Conservation (phyloP, 2,797 vertebrate species). For the Poeciliopsis turneri region DNA sequence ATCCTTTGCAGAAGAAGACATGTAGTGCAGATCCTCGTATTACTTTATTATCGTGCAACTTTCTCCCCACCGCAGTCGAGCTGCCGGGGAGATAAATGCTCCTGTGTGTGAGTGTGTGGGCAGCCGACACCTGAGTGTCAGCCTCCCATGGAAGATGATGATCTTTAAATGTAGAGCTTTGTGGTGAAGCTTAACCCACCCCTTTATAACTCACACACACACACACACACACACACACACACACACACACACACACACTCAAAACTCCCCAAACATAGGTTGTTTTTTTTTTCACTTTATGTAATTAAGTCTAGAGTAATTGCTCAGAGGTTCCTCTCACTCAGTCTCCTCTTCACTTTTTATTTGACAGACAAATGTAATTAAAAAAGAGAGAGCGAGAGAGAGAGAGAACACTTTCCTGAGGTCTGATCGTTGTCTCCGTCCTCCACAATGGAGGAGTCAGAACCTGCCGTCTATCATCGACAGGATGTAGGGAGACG, state of each 20-base stretch:
- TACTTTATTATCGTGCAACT: neutral
- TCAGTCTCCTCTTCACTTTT: conserved; percentile 23
- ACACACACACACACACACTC: conserved; percentile 1
- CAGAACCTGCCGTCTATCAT: conserved; percentile 40
- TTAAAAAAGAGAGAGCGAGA: conserved; percentile 51
- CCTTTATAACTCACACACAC: conserved; percentile 3
- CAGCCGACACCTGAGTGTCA: conserved; percentile 29
- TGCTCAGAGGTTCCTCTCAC: conserved; percentile 53
- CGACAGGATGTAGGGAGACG: conserved; percentile 17
- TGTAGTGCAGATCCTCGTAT: conserved; percentile 17
- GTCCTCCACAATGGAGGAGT: conserved; percentile 47
- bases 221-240: neutral
- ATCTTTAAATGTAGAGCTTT: conserved; percentile 33
- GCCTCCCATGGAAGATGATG: conserved; percentile 13
- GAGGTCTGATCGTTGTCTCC: conserved; percentile 63
- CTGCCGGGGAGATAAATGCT: conserved; percentile 32
- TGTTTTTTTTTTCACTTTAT: conserved; percentile 36
- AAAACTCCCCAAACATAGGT: conserved; percentile 19
- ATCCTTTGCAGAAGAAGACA: neutral
- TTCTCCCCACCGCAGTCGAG: conserved; percentile 13
- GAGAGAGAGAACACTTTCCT: conserved; percentile 15
- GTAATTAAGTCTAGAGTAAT: conserved; percentile 72
- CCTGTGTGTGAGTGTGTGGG: conserved; percentile 4
- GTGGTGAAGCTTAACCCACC: neutral
- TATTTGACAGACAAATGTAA: conserved; percentile 60